Percentiles rank a stretch among this genome's conserved stretches.
Conservation (phyloP, 1,140 invertebrate species). For the Archegozetes longisetosus region DNA sequence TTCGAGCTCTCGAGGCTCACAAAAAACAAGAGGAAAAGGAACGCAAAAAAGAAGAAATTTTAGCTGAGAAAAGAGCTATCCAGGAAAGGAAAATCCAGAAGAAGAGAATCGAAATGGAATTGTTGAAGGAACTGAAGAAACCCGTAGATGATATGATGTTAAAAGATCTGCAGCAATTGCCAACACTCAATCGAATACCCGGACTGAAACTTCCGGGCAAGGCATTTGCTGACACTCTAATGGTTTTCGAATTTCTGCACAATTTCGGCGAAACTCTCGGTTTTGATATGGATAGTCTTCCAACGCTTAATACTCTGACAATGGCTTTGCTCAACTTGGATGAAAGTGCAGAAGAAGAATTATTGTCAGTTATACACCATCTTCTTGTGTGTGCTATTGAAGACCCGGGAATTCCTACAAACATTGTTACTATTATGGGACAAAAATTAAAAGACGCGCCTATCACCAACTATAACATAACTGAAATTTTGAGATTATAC, state of each 20-base stretch:
- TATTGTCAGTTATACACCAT: conserved; percentile 72
- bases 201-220: conserved; percentile 63
- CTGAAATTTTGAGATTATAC: conserved; percentile 77
- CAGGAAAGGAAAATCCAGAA: conserved; percentile 65
- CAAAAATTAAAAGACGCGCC: conserved; percentile 80
- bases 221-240: conserved; percentile 75
- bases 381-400: conserved; percentile 77
- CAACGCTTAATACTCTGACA: conserved; percentile 67
- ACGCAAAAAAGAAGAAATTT: conserved; percentile 57
- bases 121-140: conserved; percentile 64
- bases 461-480: conserved; percentile 76
- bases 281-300: conserved; percentile 74
- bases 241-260: conserved; percentile 87
- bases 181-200: conserved; percentile 55
- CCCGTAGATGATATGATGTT: conserved; percentile 45
- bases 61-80: conserved; percentile 54
- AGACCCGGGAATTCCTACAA: conserved; percentile 69
- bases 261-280: conserved; percentile 87
- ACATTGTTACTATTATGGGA: conserved; percentile 49
- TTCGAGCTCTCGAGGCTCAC: conserved; percentile 66
- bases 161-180: conserved; percentile 39
- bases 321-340: conserved; percentile 56
- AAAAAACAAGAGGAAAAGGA: conserved; percentile 71
- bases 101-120: conserved; percentile 61
- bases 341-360: conserved; percentile 67